These are phyloP conservation scores for Tragelaphus buxtoni DNA, from an alignment of 2,113 vertebrate species.

Conservation along the genomic window DNA sequence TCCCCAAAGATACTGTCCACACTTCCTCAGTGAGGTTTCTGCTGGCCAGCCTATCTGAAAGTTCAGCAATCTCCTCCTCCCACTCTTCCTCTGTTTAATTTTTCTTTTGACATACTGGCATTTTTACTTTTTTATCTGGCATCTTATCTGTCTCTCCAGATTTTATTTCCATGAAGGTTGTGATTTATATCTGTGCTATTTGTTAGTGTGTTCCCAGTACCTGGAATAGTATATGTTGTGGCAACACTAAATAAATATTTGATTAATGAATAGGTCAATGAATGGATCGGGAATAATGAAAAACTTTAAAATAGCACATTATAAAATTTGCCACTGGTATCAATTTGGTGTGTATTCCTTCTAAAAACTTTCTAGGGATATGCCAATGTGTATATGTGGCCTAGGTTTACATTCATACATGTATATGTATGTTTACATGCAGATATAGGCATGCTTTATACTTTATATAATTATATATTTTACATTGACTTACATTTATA, in stretches of 20 bases:
- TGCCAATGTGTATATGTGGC: background rate
- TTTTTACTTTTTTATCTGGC: background rate
- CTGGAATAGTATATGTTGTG: background rate
- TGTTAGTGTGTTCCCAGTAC: background rate
- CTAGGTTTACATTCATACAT: background rate
- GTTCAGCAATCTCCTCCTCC: fast-evolving
- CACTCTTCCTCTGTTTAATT: background rate
- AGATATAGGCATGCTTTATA: background rate
- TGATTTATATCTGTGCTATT: background rate
- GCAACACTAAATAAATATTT: background rate
- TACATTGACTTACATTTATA: background rate
- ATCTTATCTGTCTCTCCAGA: background rate
- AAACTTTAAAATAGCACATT: background rate
- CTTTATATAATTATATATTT: background rate
- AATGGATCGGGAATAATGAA: background rate
- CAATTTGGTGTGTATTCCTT: background rate
- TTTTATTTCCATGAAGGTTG: background rate
- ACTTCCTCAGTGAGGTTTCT: background rate
- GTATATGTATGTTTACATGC: background rate
- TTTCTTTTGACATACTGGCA: background rate
- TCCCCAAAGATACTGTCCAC: fast-evolving
- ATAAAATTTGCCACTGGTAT: background rate
- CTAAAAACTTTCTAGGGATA: background rate
- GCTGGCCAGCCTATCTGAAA: background rate
- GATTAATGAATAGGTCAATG: background rate